A percentile compares a stretch with the other conserved stretches of the same genome.
phyloP scores from a whole-genome alignment of 2,888 invertebrate genomes.

The Parnassius glacialis region DNA sequence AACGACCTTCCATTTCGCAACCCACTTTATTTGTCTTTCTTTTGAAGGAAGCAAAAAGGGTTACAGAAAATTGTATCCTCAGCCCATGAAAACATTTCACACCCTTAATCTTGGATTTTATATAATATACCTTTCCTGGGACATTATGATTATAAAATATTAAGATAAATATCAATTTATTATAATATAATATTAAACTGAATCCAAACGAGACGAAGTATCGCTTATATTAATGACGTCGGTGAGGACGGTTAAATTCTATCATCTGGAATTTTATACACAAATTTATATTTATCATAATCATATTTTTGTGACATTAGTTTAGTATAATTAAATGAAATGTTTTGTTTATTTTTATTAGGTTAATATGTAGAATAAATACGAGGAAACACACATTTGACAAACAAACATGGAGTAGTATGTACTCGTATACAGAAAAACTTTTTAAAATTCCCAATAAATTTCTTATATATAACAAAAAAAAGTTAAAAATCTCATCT shows the following conservation, averaged over 20 bases:
- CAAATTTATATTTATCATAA: neutral
- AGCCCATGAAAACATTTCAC: slow-evolving; percentile 12
- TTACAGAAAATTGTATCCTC: slow-evolving; percentile 16
- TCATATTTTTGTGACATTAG: neutral
- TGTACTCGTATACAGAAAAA: neutral
- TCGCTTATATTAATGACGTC: neutral
- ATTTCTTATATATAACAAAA: neutral
- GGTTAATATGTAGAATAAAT: too few relatives aligned
- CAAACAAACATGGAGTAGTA: too few relatives aligned
- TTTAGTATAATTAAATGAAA: neutral
- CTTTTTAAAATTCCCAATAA: neutral
- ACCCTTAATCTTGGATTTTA: slow-evolving; percentile 7
- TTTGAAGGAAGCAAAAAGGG: slow-evolving; percentile 19
- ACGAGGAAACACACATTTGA: too few relatives aligned
- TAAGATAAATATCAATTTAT: neutral
- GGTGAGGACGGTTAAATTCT: too few relatives aligned
- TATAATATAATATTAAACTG: neutral
- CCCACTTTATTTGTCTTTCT: slow-evolving; percentile 20
- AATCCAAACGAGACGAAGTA: neutral
- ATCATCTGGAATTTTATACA: neutral
- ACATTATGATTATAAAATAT: too few relatives aligned
- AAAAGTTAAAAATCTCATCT: neutral
- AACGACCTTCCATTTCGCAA: slow-evolving; percentile 13
- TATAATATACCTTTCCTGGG: neutral
- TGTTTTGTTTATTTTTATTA: neutral